These are phyloP conservation scores for Kradibia gibbosae DNA, from an alignment of 1,140 invertebrate species.

Conservation along the genomic window DNA sequence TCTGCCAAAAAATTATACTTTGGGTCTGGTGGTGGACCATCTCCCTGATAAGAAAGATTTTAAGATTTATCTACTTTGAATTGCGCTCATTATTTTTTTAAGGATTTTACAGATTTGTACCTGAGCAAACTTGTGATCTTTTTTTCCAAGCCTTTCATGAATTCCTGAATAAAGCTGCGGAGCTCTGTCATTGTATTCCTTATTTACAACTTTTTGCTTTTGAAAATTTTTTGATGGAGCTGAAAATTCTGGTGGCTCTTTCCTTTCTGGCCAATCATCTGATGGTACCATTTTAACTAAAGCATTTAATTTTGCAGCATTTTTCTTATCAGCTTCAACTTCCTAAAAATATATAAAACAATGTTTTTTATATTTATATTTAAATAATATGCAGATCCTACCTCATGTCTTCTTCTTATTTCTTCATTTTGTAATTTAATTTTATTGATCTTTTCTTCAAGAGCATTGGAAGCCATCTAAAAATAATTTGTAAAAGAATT, in stretches of 20 bases:
- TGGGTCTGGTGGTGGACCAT: slow-evolving; percentile 73
- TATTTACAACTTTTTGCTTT: slow-evolving; percentile 56
- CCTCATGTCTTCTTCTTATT: slow-evolving; percentile 69
- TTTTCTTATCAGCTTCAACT: slow-evolving; percentile 72
- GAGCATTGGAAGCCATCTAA: slow-evolving; percentile 64
- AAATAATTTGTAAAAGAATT: slow-evolving; percentile 42
- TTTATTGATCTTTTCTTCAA: slow-evolving; percentile 71
- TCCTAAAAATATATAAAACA: slow-evolving; percentile 61
- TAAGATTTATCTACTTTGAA: slow-evolving; percentile 21
- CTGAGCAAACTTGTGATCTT: slow-evolving; percentile 64
- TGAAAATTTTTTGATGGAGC: slow-evolving; percentile 51
- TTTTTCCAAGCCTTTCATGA: slow-evolving; percentile 60
- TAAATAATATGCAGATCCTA: slow-evolving; percentile 49
- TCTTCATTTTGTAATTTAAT: slow-evolving; percentile 72
- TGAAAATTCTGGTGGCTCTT: slow-evolving; percentile 67
- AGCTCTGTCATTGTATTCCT: slow-evolving; percentile 57
- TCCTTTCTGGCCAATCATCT: slow-evolving; percentile 67
- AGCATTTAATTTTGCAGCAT: slow-evolving; percentile 71
- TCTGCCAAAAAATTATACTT: slow-evolving; percentile 73
- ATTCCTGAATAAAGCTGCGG: slow-evolving; percentile 51
- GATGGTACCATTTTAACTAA: slow-evolving; percentile 69
- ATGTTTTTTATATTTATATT: not conserved
- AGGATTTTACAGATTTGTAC: slow-evolving; percentile 52
- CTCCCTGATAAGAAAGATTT: slow-evolving; percentile 57
- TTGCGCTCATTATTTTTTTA: slow-evolving; percentile 10